Evolutionary conservation across 2,888 invertebrate species (phyloP).

Genomic region (Drosophila algonquin): DNA sequence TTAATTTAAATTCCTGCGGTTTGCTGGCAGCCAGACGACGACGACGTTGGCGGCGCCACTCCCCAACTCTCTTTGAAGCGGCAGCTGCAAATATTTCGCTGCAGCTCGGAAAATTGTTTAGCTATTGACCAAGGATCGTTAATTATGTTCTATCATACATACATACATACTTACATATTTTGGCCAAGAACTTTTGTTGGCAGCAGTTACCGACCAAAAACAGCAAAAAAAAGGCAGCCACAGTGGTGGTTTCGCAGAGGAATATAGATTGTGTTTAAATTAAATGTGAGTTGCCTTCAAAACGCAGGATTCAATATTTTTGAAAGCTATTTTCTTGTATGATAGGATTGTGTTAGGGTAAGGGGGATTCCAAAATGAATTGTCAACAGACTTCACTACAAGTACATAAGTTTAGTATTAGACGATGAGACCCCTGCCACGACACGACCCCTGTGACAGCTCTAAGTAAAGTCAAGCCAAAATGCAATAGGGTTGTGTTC

Average conservation of each 20-base stretch:
- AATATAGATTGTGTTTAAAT: constrained; percentile 16
- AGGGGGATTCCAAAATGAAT: constrained; percentile 28
- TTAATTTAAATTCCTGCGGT: constrained; percentile 66
- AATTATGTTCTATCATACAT: constrained; percentile 23
- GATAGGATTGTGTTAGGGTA: not conserved
- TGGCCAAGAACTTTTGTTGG: constrained; percentile 31
- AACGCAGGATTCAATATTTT: constrained; percentile 15
- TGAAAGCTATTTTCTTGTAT: constrained; percentile 3
- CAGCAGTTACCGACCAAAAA: constrained; percentile 25
- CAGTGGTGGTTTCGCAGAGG: constrained; percentile 3
- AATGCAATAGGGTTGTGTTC: constrained; percentile 31
- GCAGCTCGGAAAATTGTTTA: constrained; percentile 46
- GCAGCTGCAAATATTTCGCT: constrained; percentile 45
- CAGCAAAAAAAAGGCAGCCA: constrained; percentile 12
- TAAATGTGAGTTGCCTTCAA: constrained; percentile 22
- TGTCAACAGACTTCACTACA: constrained; percentile 40
- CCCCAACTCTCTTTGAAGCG: constrained; percentile 19
- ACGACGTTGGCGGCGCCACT: constrained; percentile 8
- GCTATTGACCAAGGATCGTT: constrained; percentile 42
- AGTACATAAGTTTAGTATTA: constrained; percentile 40
- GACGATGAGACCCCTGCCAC: constrained; percentile 17
- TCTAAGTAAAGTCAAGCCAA: constrained; percentile 26
- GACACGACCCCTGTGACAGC: constrained; percentile 18
- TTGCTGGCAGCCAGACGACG: constrained; percentile 21
- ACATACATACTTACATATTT: constrained; percentile 1